Evolutionary conservation across 2,113 vertebrate genomes (phyloP).

Genomic region (Pyrgilauda ruficollis): DNA sequence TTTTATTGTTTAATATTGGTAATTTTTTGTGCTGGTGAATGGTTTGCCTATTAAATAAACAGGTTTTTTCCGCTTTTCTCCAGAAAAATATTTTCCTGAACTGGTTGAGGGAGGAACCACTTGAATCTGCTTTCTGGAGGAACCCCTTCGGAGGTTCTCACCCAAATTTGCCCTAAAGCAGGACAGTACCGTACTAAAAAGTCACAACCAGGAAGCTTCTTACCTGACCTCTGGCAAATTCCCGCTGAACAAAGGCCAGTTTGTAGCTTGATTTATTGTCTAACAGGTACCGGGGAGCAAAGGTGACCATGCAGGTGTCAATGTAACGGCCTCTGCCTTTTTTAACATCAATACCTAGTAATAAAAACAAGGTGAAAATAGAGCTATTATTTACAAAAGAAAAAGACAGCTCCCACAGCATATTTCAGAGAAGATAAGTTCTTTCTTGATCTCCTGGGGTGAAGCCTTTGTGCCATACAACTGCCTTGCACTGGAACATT

Average conservation of each 20-base stretch:
- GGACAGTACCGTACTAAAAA: background rate
- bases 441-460: background rate
- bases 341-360: slow-evolving; percentile 89
- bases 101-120: background rate
- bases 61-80: background rate
- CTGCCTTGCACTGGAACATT: background rate
- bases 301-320: slow-evolving; percentile 93
- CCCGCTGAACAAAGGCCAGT: slow-evolving; percentile 93
- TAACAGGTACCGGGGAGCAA: slow-evolving; percentile 92
- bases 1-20: background rate
- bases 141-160: background rate
- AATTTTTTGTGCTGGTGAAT: background rate
- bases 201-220: background rate
- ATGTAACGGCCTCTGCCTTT: slow-evolving; percentile 94
- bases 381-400: background rate
- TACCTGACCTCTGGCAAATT: slow-evolving; percentile 94
- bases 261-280: slow-evolving; percentile 93
- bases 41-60: background rate
- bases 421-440: background rate
- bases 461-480: background rate
- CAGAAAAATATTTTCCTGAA: background rate
- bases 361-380: background rate
- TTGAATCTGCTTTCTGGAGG: background rate
- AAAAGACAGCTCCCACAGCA: background rate
- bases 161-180: background rate